Evolutionary conservation across 1,140 invertebrate species (phyloP).

Genomic region (Hyles euphorbiae): DNA sequence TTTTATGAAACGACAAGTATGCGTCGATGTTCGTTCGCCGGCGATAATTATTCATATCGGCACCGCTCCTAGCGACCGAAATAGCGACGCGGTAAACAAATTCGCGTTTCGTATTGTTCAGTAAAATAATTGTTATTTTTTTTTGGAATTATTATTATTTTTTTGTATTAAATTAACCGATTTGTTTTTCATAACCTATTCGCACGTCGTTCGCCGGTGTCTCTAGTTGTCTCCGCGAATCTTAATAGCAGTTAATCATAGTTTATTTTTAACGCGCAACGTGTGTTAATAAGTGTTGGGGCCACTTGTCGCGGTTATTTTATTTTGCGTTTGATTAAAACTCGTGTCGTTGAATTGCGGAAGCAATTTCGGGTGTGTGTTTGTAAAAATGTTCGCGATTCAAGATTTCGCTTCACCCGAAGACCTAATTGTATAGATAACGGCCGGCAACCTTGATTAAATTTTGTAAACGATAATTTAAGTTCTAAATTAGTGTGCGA

Average conservation of each 20-base stretch:
- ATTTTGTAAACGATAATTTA: constrained; percentile 16
- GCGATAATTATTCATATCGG: constrained; percentile 70
- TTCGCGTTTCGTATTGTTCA: constrained; percentile 55
- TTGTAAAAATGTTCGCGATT: constrained; percentile 38
- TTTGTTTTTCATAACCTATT: constrained; percentile 31
- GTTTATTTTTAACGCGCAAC: constrained; percentile 73
- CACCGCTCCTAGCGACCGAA: constrained; percentile 57
- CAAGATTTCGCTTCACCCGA: constrained; percentile 33
- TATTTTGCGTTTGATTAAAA: constrained; percentile 56
- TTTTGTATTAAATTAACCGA: constrained; percentile 23
- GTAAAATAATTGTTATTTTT: constrained; percentile 10
- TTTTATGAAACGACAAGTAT: constrained; percentile 75
- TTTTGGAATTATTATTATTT: constrained; percentile 34
- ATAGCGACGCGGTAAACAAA: constrained; percentile 61
- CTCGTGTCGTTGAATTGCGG: constrained; percentile 47
- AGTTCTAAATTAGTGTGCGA: constrained; percentile 21
- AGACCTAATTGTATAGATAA: constrained; percentile 32
- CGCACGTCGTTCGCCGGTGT: constrained; percentile 44
- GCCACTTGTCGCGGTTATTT: constrained; percentile 58
- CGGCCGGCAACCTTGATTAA: constrained; percentile 25
- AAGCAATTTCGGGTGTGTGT: constrained; percentile 42
- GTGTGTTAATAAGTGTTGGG: constrained; percentile 71
- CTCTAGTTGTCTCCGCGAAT: constrained; percentile 63
- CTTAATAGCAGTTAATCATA: constrained; percentile 72
- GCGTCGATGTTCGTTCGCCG: constrained; percentile 66